Conservation (phyloP, 2,113 vertebrate genomes). For the Glaucidium brasilianum region DNA sequence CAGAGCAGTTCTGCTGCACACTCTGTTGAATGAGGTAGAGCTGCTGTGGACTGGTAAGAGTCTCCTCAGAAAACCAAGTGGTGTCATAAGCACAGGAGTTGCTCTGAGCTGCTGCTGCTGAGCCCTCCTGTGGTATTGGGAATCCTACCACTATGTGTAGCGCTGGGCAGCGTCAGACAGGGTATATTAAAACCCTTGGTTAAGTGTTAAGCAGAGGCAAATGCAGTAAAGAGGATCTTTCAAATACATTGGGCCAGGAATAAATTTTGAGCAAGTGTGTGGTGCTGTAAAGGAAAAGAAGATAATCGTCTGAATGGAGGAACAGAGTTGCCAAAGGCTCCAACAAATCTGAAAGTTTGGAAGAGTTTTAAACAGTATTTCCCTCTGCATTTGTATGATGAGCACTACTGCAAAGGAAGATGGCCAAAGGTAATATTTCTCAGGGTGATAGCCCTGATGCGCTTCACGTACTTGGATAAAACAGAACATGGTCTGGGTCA, state of each 20-base stretch:
- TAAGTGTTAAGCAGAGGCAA: not conserved
- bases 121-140: not conserved
- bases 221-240: not conserved
- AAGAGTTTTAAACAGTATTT: not conserved
- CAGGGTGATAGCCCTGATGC: not conserved
- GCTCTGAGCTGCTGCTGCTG: not conserved
- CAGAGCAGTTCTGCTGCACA: not conserved
- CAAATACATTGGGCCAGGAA: not conserved
- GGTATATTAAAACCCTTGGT: not conserved
- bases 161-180: fast-evolving
- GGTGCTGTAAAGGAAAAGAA: not conserved
- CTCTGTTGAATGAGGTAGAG: not conserved
- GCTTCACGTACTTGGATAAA: not conserved
- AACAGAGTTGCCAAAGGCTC: not conserved
- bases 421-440: not conserved
- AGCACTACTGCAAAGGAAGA: not conserved
- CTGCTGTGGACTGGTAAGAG: not conserved
- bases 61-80: not conserved
- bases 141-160: not conserved
- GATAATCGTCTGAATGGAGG: not conserved
- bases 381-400: not conserved
- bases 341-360: not conserved
- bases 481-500: not conserved
- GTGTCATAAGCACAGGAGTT: not conserved
- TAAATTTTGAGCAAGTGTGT: not conserved